Conservation (phyloP, 2,888 invertebrate genomes). For the Automeris io region DNA sequence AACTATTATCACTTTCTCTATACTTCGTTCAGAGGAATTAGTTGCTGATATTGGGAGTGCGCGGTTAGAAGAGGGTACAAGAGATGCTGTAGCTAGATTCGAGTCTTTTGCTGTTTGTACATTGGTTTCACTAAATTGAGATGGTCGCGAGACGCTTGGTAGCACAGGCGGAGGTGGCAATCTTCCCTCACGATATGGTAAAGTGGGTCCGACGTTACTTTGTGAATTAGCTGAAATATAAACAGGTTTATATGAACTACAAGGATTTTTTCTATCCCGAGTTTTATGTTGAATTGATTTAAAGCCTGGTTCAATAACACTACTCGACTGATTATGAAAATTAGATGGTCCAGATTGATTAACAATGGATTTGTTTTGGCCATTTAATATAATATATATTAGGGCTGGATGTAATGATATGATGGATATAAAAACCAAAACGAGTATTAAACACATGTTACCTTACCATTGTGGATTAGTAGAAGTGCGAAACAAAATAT, state of each 20-base stretch:
- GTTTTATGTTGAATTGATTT: not conserved
- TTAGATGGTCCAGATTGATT: slow-evolving; percentile 23
- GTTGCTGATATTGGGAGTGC: not conserved
- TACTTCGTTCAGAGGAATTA: not conserved
- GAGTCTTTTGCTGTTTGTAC: not conserved
- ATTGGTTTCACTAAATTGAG: not conserved
- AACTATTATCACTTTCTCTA: not conserved
- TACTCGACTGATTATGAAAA: not conserved
- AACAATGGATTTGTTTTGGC: slow-evolving; percentile 9
- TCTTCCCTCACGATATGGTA: not conserved
- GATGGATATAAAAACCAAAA: slow-evolving; percentile 8
- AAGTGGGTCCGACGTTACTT: not conserved
- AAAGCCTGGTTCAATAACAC: not conserved
- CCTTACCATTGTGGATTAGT: slow-evolving; percentile 33
- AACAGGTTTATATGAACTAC: not conserved
- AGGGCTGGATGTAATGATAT: not conserved
- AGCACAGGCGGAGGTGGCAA: not conserved
- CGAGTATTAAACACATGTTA: slow-evolving; percentile 11
- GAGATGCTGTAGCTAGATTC: not conserved
- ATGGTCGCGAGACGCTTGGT: not conserved
- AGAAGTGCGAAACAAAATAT: slow-evolving; percentile 23
- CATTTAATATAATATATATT: slow-evolving; percentile 8
- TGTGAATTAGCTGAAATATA: not conserved
- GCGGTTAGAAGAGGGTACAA: not conserved
- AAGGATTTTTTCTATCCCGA: not conserved